These are phyloP conservation scores for Ichneumoninae sp. DNA, from an alignment of 2,888 invertebrate genomes.

Conservation along the genomic window DNA sequence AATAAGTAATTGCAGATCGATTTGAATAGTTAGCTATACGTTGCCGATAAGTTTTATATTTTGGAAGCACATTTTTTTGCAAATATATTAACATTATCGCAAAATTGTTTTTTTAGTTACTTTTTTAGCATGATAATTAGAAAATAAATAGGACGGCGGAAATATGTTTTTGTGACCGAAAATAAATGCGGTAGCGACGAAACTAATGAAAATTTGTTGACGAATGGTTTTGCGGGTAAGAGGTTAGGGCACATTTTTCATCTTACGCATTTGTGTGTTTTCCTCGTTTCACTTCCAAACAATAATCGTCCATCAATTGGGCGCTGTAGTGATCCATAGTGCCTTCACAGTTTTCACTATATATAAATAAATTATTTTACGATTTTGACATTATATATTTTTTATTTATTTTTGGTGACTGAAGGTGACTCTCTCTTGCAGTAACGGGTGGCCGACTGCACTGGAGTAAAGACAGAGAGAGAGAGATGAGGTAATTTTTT, in stretches of 20 bases:
- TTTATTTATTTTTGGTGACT: conserved; percentile 2
- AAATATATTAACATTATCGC: neutral
- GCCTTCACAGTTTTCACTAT: conserved; percentile 1
- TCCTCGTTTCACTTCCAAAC: conserved; percentile 70
- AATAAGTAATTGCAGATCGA: too few species aligned
- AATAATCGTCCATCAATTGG: conserved; percentile 77
- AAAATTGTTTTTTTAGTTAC: neutral
- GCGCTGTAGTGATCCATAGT: conserved; percentile 76
- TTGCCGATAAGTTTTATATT: neutral
- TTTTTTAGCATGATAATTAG: neutral
- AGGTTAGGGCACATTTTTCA: conserved; percentile 54
- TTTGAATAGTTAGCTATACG: neutral
- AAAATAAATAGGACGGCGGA: neutral
- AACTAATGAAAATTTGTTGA: conserved; percentile 27
- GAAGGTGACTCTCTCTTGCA: neutral
- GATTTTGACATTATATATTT: conserved; percentile 16
- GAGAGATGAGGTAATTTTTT: too few species aligned
- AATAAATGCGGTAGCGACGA: neutral
- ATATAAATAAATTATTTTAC: conserved; percentile 18
- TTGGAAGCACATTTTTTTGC: neutral
- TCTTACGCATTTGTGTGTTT: conserved; percentile 63
- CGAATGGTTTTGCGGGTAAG: neutral
- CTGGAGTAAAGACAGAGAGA: too few species aligned
- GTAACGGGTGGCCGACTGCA: neutral
- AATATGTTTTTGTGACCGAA: neutral